A percentile compares a stretch with the other conserved stretches of the same genome.
Conservation (phyloP, 37 sponge, comb jelly and placozoan species). For the Tethya wilhelma region DNA sequence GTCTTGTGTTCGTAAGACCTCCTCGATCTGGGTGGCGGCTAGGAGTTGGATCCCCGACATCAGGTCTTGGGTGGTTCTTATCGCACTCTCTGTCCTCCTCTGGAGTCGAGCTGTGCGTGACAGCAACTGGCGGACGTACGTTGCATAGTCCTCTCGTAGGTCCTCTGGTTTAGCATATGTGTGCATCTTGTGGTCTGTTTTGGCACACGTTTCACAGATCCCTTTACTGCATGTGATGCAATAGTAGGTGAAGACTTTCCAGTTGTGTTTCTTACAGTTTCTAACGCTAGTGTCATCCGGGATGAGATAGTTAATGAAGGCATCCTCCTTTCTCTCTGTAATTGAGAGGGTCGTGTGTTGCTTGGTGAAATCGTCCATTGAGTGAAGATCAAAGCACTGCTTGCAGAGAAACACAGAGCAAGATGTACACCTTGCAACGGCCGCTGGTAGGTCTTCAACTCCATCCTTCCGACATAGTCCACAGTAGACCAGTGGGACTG, state of each 20-base stretch:
- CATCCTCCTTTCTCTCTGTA: constrained; percentile 28
- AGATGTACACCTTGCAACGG: constrained; percentile 49
- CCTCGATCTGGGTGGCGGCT: constrained; percentile 62
- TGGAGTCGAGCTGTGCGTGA: constrained; percentile 36
- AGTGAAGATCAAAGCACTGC: constrained; percentile 51
- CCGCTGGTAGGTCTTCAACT: constrained; percentile 25
- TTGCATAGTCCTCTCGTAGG: constrained; percentile 26
- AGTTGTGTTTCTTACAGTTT: constrained; percentile 48
- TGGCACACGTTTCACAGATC: constrained; percentile 45
- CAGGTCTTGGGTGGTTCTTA: constrained; percentile 26
- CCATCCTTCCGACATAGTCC: constrained; percentile 54
- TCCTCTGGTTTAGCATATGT: constrained; percentile 31
- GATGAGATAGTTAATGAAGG: constrained; percentile 27
- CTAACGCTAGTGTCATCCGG: constrained; percentile 31
- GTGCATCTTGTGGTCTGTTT: constrained; percentile 39
- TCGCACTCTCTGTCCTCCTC: constrained; percentile 19
- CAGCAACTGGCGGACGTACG: constrained; percentile 16
- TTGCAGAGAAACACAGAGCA: constrained; percentile 54
- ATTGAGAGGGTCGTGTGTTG: constrained; percentile 49
- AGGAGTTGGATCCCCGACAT: constrained; percentile 40
- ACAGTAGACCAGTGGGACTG: constrained; percentile 49
- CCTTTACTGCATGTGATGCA: constrained; percentile 58
- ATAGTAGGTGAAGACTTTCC: constrained; percentile 20
- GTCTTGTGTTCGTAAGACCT: constrained; percentile 45
- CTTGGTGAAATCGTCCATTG: constrained; percentile 59